Base-by-base conservation (phyloP, 92 coral and sea anemone species). In the Phenganax stokvisi region DNA sequence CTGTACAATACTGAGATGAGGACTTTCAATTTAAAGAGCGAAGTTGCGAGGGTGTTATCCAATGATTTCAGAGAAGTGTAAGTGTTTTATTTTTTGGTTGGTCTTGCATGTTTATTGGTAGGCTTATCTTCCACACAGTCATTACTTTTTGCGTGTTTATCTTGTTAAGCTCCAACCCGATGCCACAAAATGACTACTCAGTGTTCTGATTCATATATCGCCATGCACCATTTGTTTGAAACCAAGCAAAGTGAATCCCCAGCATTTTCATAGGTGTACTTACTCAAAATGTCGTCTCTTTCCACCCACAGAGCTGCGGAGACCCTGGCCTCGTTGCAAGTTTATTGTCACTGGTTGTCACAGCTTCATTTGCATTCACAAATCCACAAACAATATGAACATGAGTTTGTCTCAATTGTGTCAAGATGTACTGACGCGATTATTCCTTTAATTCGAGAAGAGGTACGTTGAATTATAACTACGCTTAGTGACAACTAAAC, bases 61-160 rank as follows among this genome's bases (percentile, higher is more conserved):
- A 91, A 86, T 7, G 98, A 94, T 74, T 87, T 94, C 47, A 87
- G 87, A 77, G 98, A 94, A 87, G 98, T 92, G 98, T 94, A 88
- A 94, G 98, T 9, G 29, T 30, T 78, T 59, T 63, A 11, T 17
- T 60, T 28, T 51, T 30, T 37, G 5, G 1, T n/a, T 30, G 57
- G 61, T 12, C 51, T 54, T 75, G 51, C 17, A 0, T 54, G 30
- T 27, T 6, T 56, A 12, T 37, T 37, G 47, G 47, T 37, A 37
- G 3, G 5, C 47, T 37, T 5, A 37, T 37, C 47, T 37, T 37
- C 47, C 5, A 37, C 47, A 37, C 47, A 37, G 5, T 37, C 5
- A 37, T 20, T 5, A 37, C 47, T 1, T 1, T 37, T 37, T 37
- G 47, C 47, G 47, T 37, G 47, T 37, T 37, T 5, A 37, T 37